Evolutionary conservation across 2,888 invertebrate genomes (phyloP), one percentile per base, ranked within the genome.

Genomic region (Nomada lathburiana): DNA sequence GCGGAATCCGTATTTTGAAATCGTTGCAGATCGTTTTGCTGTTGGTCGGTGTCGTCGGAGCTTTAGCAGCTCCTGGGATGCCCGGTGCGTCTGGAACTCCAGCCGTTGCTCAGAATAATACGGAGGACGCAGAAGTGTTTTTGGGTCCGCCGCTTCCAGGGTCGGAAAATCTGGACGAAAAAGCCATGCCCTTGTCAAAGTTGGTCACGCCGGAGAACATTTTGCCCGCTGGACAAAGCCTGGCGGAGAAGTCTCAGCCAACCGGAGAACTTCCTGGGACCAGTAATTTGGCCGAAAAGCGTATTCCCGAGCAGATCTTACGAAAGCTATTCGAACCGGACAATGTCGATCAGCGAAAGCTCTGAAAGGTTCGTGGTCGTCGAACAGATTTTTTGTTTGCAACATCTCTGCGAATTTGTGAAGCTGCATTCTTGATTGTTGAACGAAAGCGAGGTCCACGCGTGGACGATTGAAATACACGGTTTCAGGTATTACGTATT

Each of bases 231-330:
- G 79, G 9, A 7, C 73, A 81, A 29, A 91, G 91, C 80, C 68
- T 89, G 23, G 83, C 74, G 7, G 91, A 91, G 68, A 89, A 83
- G n/a, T 42, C 80, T 7, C 88, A 89, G 47, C 2, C 90, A 13
- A 77, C 75, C 0, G n/a, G 29, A 0, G n/a, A 55, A 10, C 74
- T 89, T 16, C 91, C 88, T 0, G 91, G 91, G 0, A 80, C 73
- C 1, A 76, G 60, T 0, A 92, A 92, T 81, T 74, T 92, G 5
- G 86, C 81, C 3, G 92, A 92, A 63, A 92, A 92, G 62, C 77
- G 88, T 7, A 88, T 91, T 2, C 91, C 92, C n/a, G 88, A 89
- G 47, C 47, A 67, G 7, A 62, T 87, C 0, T 64, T 85, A 57
- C 64, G 50, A 44, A 77, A 53, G 53, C 72, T 80, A 1, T 72